Evolutionary conservation across 2,888 invertebrate species (phyloP).

Genomic region (Sturmia bella): DNA sequence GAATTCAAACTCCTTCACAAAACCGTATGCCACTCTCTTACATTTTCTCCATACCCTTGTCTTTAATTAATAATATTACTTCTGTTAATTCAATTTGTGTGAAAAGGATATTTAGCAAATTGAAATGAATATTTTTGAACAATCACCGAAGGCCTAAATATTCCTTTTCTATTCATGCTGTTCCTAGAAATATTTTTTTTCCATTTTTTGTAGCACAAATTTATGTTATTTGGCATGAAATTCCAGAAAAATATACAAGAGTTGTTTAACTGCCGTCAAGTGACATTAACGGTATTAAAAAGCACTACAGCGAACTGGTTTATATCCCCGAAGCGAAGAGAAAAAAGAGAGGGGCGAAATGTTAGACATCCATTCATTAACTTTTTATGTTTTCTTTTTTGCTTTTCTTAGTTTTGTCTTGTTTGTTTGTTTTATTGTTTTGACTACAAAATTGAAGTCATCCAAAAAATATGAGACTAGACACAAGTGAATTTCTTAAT

Average conservation of each 20-base stretch:
- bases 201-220: constrained; percentile 15
- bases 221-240: constrained; percentile 46
- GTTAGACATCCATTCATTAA: background rate
- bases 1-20: no score
- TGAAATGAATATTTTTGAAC: no score
- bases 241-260: constrained; percentile 12
- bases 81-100: no score
- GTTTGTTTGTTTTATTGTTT: constrained; percentile 2
- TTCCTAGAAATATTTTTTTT: constrained; percentile 1
- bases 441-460: background rate
- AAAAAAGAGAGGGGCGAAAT: background rate
- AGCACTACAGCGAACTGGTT: constrained; percentile 21
- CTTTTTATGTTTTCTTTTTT: constrained; percentile 20
- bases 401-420: background rate
- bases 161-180: background rate
- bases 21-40: no score
- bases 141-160: background rate
- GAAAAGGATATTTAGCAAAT: no score
- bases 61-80: background rate
- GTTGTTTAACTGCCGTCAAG: background rate
- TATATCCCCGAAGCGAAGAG: background rate
- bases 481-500: constrained; percentile 4
- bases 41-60: no score
- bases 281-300: constrained; percentile 6
- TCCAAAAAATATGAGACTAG: background rate